Evolutionary conservation across 1,140 invertebrate species (phyloP).

Genomic region (Drosophila melanica): DNA sequence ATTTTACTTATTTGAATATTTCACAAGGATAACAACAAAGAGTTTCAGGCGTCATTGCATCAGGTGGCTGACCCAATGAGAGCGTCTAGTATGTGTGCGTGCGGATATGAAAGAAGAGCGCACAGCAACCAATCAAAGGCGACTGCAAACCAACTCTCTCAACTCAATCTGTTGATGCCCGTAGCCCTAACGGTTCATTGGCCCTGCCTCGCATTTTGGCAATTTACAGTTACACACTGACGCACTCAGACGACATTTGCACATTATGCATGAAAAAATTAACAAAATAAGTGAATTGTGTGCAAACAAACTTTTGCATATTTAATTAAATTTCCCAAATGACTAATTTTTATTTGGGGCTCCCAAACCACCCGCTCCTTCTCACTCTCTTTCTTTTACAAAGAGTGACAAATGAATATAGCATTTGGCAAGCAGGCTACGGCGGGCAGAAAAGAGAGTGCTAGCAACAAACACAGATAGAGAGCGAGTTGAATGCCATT

Average conservation of each 20-base stretch:
- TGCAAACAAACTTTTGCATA: slow-evolving; percentile 16
- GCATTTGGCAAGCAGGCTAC: slow-evolving; percentile 7
- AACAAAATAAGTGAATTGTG: slow-evolving; percentile 8
- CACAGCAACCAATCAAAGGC: slow-evolving; percentile 35
- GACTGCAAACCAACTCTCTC: slow-evolving; percentile 10
- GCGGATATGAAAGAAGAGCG: neutral
- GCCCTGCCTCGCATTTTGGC: slow-evolving; percentile 48
- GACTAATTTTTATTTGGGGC: slow-evolving; percentile 36
- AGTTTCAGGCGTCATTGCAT: slow-evolving; percentile 21
- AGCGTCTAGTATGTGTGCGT: slow-evolving; percentile 2
- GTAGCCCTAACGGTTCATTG: slow-evolving; percentile 53
- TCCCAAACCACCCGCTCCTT: neutral
- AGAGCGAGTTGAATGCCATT: slow-evolving; percentile 54
- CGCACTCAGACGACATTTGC: slow-evolving; percentile 32
- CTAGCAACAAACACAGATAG: slow-evolving; percentile 2
- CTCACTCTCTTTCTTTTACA: neutral
- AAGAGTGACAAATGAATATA: neutral
- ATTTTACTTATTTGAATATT: slow-evolving; percentile 2
- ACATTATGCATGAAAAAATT: slow-evolving; percentile 15
- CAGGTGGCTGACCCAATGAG: slow-evolving; percentile 46
- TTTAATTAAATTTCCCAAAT: slow-evolving; percentile 39
- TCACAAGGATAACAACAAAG: slow-evolving; percentile 33
- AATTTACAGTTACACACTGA: slow-evolving; percentile 39
- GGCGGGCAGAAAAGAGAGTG: slow-evolving; percentile 7
- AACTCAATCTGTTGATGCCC: neutral